Base-by-base conservation (phyloP, 92 coral and sea anemone genomes). In the Zoanthus solanderi region DNA sequence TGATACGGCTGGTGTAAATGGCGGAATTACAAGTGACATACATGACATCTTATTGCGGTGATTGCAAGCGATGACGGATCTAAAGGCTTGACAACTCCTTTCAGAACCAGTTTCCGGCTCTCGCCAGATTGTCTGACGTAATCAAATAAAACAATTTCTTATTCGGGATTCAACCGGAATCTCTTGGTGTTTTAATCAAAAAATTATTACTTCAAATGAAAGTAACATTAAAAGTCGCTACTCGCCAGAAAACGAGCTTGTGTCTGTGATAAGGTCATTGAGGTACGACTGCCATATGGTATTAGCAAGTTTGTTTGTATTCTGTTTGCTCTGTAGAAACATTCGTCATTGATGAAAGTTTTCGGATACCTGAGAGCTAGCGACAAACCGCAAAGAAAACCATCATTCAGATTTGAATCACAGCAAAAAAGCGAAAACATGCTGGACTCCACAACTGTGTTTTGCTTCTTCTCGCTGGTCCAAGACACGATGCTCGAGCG, bases 241-340 rank as follows among this genome's bases (percentile, higher is more conserved):
- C 61, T n/a, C 12, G 85, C 37, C 46, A 45, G 42, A n/a, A 65
- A 67, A 66, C 45, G 4, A 67, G 8, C 30, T 68, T 63, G 4
- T 46, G 9, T 47, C 18, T 32, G 34, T 23, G 85, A 45, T 46
- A 42, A 66, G 85, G 84, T 79, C 53, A 81, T 50, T 53, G 53
- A 12, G 29, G 45, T 17, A 30, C 75, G 18, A 75, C 34, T 31
- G 32, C 37, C 85, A 68, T 52, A 81, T 65, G 85, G 76, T 50
- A 66, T 66, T 81, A 81, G 6, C 34, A 32, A 23, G 29, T 85
- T 86, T 94, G 95, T 94, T 94, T 94, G 94, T 57, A 79, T 87
- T 91, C 90, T 78, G 86, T 88, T 94, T 57, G 79, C 84, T 91
- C 90, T 72, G 86, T 86, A 92, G 89, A 94, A 92, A 77, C 87